phyloP scores from a whole-genome alignment of 2,797 vertebrate species.

The Pseudocheirus occidentalis region DNA sequence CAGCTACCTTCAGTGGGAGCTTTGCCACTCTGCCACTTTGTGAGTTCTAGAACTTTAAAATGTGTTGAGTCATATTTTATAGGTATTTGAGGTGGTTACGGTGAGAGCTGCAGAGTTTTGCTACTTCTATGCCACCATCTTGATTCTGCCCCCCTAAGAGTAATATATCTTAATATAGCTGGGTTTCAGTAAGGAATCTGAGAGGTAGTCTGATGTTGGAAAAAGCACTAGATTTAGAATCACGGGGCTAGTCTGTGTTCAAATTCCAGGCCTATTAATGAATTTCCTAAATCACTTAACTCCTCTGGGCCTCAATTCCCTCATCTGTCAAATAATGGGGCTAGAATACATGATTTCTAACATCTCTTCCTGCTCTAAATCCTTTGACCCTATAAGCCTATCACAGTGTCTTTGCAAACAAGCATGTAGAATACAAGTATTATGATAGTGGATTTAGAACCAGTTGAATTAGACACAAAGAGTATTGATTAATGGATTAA shows the following conservation, averaged over 20 bases:
- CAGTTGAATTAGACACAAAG: constrained; percentile 30
- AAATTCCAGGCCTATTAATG: not conserved
- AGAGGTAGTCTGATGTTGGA: not conserved
- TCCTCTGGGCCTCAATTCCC: not conserved
- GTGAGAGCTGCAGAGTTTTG: no score
- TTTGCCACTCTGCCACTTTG: no score
- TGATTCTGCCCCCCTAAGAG: no score
- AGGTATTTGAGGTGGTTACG: no score
- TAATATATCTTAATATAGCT: not conserved
- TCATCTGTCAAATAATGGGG: not conserved
- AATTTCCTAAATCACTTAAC: not conserved
- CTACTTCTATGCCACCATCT: no score
- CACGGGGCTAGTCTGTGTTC: not conserved
- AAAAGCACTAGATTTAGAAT: not conserved
- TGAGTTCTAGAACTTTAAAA: no score
- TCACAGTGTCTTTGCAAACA: constrained; percentile 27
- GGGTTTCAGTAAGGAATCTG: constrained; percentile 34
- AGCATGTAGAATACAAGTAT: constrained; percentile 11
- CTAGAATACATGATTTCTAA: not conserved
- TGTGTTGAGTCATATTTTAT: no score
- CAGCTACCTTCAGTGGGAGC: no score
- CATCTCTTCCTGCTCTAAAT: not conserved
- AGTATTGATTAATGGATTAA: constrained; percentile 3
- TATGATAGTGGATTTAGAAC: not conserved
- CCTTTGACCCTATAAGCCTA: not conserved